Evolutionary conservation across 2,888 invertebrate species (phyloP), one percentile per base, ranked within the genome.

Genomic region (Hypolimnas misippus): DNA sequence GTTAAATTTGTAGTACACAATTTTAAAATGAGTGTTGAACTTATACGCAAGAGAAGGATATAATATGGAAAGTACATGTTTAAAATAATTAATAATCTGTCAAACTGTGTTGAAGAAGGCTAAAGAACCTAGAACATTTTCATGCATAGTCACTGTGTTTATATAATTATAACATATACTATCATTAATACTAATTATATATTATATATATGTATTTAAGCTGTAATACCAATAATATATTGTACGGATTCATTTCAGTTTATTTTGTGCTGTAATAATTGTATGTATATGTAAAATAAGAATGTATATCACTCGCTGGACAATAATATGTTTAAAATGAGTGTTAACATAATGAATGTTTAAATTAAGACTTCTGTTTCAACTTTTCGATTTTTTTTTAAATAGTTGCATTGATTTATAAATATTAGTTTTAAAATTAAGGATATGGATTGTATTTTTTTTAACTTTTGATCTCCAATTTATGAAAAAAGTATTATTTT

Each of bases 301-400:
- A 58, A 25, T 17, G 40, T 49, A 38, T 65, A 63, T 63, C 57
- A 60, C 59, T 65, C 59, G 25, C 50, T 65, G 57, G 70, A 66
- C 69, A 70, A 70, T 70, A 70, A 70, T 67, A 42, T 61, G 31
- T 52, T 62, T 53, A 38, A 46, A 46, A 21, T 46, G 44, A 21
- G 21, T 46, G 44, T 21, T 19, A 19, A 44, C 10, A 46, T 17
- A 19, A 19, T 19, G 2, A n/a, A n/a, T 6, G 12, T 2, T 33
- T 33, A 12, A 38, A n/a, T n/a, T 38, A 25, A 3, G 25, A 25
- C 5, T 25, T 25, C 3, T 25, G 25, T 25, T 25, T 25, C 2
- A 25, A 25, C 12, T n/a, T 21, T 1, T 3, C 21, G 1, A 12
- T 12, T 46, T 19, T 46, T 21, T 3, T 19, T 46, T 46, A 10